Conservation (phyloP, 2,113 vertebrate species). For the Neolamprologus kungweensis region DNA sequence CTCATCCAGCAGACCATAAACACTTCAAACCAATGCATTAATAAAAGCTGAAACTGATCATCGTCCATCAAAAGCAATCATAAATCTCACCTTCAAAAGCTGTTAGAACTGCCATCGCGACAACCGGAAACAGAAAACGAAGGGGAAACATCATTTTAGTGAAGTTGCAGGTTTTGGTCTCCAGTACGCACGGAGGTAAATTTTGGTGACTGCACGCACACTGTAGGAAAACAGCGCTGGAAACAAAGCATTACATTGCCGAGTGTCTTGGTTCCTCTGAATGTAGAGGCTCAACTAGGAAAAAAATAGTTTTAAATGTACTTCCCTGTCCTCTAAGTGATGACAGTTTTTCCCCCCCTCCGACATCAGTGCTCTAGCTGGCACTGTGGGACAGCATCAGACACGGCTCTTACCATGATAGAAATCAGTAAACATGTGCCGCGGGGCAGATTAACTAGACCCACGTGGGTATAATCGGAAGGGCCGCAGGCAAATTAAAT, state of each 20-base stretch:
- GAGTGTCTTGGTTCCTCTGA: background rate
- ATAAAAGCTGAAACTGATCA: background rate
- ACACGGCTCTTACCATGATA: slow-evolving; percentile 22
- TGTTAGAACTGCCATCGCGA: slow-evolving; percentile 1
- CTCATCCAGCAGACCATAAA: background rate
- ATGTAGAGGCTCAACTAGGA: background rate
- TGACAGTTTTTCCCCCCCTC: background rate
- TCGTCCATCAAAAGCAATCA: background rate
- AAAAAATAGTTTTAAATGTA: background rate
- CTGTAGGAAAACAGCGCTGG: background rate
- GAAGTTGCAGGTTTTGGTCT: background rate
- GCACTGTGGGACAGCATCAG: slow-evolving; percentile 17
- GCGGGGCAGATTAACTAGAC: slow-evolving; percentile 46
- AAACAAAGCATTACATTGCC: slow-evolving; percentile 7
- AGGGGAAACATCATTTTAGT: slow-evolving; percentile 23
- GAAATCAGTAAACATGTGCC: slow-evolving; percentile 49
- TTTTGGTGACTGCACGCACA: background rate
- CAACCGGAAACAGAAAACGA: background rate
- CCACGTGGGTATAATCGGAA: slow-evolving; percentile 58
- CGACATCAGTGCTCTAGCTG: background rate
- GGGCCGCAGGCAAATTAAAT: slow-evolving; percentile 59
- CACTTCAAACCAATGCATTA: background rate
- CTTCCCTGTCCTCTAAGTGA: background rate
- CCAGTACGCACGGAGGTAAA: background rate
- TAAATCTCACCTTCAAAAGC: slow-evolving; percentile 34